These are phyloP conservation scores for Oxyura jamaicensis DNA, from an alignment of 2,113 vertebrate genomes.

Conservation along the genomic window DNA sequence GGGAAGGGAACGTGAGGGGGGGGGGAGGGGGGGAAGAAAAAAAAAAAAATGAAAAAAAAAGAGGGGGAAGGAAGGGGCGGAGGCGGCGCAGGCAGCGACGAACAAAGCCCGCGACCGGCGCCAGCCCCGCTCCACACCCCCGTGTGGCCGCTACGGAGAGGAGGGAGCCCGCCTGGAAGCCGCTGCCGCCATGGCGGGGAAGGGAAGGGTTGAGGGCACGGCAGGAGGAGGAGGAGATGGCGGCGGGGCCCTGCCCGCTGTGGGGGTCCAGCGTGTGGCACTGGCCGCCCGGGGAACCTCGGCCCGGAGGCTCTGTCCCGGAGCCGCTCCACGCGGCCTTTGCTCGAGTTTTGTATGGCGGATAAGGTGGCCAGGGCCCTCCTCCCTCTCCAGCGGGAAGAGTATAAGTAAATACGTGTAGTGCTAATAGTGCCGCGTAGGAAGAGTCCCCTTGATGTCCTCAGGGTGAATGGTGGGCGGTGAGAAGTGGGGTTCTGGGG, in stretches of 20 bases:
- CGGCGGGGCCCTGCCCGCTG: too few species aligned
- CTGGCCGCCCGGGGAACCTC: neutral
- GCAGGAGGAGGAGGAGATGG: too few species aligned
- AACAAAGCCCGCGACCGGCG: constrained; percentile 47
- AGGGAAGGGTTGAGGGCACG: neutral
- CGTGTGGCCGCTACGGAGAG: neutral
- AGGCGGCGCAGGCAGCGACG: constrained; percentile 41
- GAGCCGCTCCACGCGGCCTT: neutral
- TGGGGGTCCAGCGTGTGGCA: neutral
- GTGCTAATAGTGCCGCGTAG: rapidly evolving
- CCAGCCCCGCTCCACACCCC: neutral
- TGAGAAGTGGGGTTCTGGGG: neutral
- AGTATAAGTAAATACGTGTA: neutral
- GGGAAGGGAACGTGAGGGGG: too few species aligned
- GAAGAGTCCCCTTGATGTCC: rapidly evolving
- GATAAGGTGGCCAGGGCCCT: too few species aligned
- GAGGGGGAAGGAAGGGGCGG: neutral
- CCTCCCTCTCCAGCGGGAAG: neutral
- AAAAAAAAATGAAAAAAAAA: too few species aligned
- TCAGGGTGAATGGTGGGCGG: rapidly evolving
- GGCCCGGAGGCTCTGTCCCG: too few species aligned
- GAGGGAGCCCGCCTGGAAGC: neutral
- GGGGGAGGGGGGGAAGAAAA: too few species aligned
- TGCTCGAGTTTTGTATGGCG: rapidly evolving
- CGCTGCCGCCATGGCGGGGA: neutral